A percentile compares a stretch with the other conserved stretches of the same genome.
Evolutionary conservation across 2,113 vertebrate genomes (phyloP).

Genomic region (Lota lota): DNA sequence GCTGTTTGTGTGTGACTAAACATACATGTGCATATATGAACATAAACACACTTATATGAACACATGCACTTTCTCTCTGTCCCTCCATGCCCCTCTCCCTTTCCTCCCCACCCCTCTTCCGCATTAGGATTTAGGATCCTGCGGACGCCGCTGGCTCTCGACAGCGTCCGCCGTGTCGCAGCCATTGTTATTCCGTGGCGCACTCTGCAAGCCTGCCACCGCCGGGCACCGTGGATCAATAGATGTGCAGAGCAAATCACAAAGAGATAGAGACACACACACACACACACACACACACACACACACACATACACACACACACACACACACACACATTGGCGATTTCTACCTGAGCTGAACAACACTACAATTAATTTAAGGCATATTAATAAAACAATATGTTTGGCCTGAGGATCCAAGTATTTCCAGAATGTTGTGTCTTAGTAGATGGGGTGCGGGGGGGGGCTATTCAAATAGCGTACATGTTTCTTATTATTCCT

Average conservation of each 20-base stretch:
- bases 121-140: conserved; percentile 29
- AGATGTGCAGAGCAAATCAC: conserved; percentile 39
- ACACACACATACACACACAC: conserved; percentile 36
- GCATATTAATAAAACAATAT: conserved; percentile 50
- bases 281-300: conserved; percentile 16
- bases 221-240: conserved; percentile 46
- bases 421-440: conserved; percentile 25
- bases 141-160: conserved; percentile 27
- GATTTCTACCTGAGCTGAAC: conserved; percentile 22
- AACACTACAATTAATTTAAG: conserved; percentile 40
- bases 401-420: conserved; percentile 18
- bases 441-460: conserved; percentile 3
- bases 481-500: not conserved
- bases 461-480: not conserved
- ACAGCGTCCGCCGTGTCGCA: conserved; percentile 29
- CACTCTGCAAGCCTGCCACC: conserved; percentile 32
- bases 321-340: conserved; percentile 30
- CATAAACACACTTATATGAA: not conserved
- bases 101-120: conserved; percentile 10
- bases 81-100: not conserved
- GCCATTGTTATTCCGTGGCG: conserved; percentile 53
- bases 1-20: conserved; percentile 36
- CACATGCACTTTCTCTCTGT: conserved; percentile 6
- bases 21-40: no score
- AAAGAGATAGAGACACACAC: conserved; percentile 20